A percentile compares a stretch with the other conserved stretches of the same genome.
These are phyloP conservation scores for Pteromalus puparum DNA, from an alignment of 1,140 invertebrate genomes.

Conservation along the genomic window DNA sequence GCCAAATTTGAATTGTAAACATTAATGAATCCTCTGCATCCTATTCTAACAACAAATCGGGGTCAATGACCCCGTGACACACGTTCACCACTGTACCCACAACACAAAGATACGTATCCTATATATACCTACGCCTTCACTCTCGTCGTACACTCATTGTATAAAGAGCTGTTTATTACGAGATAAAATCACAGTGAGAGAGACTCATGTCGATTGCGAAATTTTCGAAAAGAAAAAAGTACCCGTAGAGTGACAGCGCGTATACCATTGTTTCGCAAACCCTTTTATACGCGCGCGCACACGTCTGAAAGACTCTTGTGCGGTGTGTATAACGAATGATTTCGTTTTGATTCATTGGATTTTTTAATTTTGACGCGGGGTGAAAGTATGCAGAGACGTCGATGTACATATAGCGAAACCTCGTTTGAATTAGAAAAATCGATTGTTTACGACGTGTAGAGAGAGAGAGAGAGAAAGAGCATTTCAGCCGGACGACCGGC, in stretches of 20 bases:
- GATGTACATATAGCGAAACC: neutral
- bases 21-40: neutral
- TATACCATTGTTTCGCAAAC: neutral
- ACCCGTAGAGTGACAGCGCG: neutral
- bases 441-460: neutral
- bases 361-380: too few relatives aligned
- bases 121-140: neutral
- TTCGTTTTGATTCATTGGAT: neutral
- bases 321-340: neutral
- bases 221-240: neutral
- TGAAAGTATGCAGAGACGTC: neutral
- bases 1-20: neutral
- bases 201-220: neutral
- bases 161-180: neutral
- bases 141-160: neutral
- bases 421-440: neutral
- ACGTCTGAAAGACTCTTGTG: too few relatives aligned
- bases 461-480: neutral
- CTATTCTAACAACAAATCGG: neutral
- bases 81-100: neutral
- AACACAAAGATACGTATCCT: neutral
- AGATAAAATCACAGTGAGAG: neutral
- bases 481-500: neutral
- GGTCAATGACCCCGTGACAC: neutral
- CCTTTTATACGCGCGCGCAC: too few relatives aligned